These are phyloP conservation scores for Perognathus longimembris DNA, from an alignment of 2,113 vertebrate species.

Conservation along the genomic window DNA sequence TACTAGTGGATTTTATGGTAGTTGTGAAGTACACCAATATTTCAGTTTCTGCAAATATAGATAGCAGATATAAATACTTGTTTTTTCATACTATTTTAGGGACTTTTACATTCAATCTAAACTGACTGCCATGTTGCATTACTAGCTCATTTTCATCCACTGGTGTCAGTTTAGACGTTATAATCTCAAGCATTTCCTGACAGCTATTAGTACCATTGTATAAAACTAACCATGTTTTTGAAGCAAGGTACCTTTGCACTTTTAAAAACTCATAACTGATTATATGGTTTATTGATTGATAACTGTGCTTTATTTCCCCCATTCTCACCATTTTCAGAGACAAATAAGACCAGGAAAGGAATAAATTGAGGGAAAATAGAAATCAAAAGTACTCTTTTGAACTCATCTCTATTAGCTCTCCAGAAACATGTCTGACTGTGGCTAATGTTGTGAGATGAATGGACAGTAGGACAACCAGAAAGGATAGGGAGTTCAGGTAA, in stretches of 20 bases:
- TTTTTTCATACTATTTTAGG: too few species aligned
- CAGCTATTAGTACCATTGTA: not conserved
- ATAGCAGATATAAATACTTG: not conserved
- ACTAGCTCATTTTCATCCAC: not conserved
- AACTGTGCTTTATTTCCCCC: not conserved
- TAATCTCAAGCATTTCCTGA: not conserved
- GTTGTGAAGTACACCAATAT: not conserved
- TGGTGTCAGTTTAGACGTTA: not conserved
- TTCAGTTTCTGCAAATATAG: not conserved
- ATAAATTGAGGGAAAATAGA: not conserved
- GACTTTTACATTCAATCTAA: not conserved
- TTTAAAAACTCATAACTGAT: not conserved
- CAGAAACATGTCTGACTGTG: not conserved
- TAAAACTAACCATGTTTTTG: not conserved
- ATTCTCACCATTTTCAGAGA: not conserved
- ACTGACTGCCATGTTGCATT: not conserved
- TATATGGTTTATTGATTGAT: constrained; percentile 20
- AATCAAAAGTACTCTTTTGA: not conserved
- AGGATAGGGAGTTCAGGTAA: not conserved
- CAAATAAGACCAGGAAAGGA: not conserved
- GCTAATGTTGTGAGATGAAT: not conserved
- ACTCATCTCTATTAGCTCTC: not conserved
- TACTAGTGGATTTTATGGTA: not conserved
- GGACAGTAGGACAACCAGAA: not conserved
- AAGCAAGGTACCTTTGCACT: not conserved